Evolutionary conservation across 2,113 vertebrate species (phyloP).

Genomic region (Ptilonorhynchus violaceus): DNA sequence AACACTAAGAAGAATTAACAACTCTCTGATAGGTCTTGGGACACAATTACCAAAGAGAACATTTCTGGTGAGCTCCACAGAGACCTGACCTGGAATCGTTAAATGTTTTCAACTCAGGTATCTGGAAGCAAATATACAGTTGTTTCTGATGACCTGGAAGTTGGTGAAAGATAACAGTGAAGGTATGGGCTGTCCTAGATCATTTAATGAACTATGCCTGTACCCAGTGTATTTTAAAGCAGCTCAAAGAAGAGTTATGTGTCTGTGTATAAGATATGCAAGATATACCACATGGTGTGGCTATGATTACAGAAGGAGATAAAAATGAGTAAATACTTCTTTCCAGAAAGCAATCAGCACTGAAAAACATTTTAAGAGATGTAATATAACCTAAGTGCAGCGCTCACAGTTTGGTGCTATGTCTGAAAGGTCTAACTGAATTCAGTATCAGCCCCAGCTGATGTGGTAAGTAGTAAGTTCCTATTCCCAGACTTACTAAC

Average conservation of each 20-base stretch:
- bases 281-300: not conserved
- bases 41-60: not conserved
- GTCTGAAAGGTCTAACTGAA: not conserved
- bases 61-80: not conserved
- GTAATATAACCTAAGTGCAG: not conserved
- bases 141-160: not conserved
- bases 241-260: not conserved
- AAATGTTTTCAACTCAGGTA: not conserved
- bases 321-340: not conserved
- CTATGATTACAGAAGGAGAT: not conserved
- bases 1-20: not conserved
- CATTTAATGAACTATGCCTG: not conserved
- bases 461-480: not conserved
- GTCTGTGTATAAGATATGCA: not conserved
- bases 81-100: not conserved
- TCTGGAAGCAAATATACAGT: not conserved
- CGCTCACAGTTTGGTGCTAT: not conserved
- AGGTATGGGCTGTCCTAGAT: not conserved
- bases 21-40: not conserved
- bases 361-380: not conserved
- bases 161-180: not conserved
- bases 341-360: not conserved
- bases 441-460: not conserved
- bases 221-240: not conserved
- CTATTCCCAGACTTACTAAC: not conserved